phyloP scores from a whole-genome alignment of 2,113 vertebrate genomes.

The Pardalotus punctatus region DNA sequence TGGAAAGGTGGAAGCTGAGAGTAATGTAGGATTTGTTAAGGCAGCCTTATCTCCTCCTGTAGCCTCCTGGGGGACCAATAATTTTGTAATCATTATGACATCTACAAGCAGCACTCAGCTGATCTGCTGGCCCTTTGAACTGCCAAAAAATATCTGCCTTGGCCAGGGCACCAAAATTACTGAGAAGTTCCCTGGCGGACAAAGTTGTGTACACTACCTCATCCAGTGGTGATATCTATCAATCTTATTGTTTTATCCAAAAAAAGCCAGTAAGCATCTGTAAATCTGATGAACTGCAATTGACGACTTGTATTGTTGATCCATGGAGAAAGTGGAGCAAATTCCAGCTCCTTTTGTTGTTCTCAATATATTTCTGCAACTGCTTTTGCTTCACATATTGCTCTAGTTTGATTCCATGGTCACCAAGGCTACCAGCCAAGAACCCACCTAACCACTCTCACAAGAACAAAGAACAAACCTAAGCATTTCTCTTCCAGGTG shows the following conservation, averaged over 20 bases:
- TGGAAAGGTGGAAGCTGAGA: neutral
- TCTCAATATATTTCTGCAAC: neutral
- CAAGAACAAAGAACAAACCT: neutral
- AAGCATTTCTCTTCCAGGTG: neutral
- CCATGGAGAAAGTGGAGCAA: rapidly evolving
- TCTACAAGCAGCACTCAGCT: neutral
- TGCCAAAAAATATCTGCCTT: neutral
- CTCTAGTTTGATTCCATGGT: neutral
- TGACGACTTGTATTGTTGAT: neutral
- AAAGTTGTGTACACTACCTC: neutral
- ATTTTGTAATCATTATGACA: neutral
- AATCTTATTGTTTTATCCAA: neutral
- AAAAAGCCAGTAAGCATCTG: neutral
- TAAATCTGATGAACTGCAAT: neutral
- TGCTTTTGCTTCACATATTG: neutral
- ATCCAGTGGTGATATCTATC: neutral
- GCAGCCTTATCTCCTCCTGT: neutral
- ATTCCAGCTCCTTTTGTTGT: neutral
- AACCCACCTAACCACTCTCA: neutral
- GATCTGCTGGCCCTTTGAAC: neutral
- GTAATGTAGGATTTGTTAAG: neutral
- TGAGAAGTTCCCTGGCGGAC: neutral
- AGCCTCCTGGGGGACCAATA: neutral
- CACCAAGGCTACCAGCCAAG: neutral
- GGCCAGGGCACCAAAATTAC: neutral